Conservation (phyloP, 2,888 invertebrate species). For the Kuschelorhynchus macadamiae region DNA sequence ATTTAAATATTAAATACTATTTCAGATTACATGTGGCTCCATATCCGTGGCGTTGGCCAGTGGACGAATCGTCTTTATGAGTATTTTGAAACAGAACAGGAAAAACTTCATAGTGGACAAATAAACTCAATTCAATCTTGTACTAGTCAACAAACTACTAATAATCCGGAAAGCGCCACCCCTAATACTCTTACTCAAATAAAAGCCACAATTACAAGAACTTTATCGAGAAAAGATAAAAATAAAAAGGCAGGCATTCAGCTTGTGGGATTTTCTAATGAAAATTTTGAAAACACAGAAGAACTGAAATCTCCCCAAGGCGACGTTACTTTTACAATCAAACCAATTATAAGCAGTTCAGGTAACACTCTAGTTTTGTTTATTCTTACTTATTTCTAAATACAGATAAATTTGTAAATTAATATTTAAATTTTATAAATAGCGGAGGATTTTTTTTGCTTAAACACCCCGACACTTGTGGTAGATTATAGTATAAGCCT, state of each 20-base stretch:
- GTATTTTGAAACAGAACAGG: constrained; percentile 88
- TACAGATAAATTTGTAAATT: not conserved
- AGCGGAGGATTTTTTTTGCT: too few relatives aligned
- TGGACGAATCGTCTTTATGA: constrained; percentile 92
- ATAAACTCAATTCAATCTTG: constrained; percentile 64
- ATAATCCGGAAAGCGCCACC: constrained; percentile 44
- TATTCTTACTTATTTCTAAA: not conserved
- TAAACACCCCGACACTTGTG: too few relatives aligned
- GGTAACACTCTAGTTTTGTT: constrained; percentile 52
- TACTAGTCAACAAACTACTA: constrained; percentile 1
- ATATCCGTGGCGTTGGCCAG: constrained; percentile 92
- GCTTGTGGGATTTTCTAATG: constrained; percentile 66
- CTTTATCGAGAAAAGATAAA: constrained; percentile 70
- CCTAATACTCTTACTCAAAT: constrained; percentile 64
- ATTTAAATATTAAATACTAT: constrained; percentile 19
- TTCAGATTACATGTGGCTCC: constrained; percentile 91
- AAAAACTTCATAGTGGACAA: constrained; percentile 79
- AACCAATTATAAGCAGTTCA: constrained; percentile 62
- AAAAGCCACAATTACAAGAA: constrained; percentile 69
- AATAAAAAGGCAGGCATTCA: constrained; percentile 60
- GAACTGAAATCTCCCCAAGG: constrained; percentile 53
- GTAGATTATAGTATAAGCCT: too few relatives aligned
- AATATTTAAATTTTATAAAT: not conserved
- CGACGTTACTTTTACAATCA: constrained; percentile 58
- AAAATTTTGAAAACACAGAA: constrained; percentile 61